Base-by-base conservation (phyloP, 2,888 invertebrate species). In the Electrophaes corylata region DNA sequence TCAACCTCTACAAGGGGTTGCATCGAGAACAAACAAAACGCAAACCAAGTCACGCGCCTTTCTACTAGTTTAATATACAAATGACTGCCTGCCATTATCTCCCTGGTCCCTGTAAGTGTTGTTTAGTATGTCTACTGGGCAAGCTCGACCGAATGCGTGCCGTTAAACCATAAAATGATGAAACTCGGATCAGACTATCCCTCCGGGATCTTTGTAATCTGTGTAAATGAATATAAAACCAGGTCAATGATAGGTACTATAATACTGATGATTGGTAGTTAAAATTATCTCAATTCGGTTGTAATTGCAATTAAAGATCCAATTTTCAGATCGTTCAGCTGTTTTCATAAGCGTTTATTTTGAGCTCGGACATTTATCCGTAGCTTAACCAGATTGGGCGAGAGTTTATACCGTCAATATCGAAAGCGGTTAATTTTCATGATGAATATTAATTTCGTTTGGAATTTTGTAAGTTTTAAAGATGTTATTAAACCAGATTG, bases 191-290 rank as follows among this genome's bases (percentile, higher is more conserved):
- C 41, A 4, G 49, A 23, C 19, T 14, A 40, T 18, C 37, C 43
- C 50, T 23, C 41, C 20, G 46, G 26, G 50, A 26, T 57, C 59
- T 54, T 62, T 56, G 60, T 67, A 73, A 72, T 72, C 66, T 48
- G 51, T 58, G 66, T 56, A 49, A 71, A 73, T 69, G 66, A 70
- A 64, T 43, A 63, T 65, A 64, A 66, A 61, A 62, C 62, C 64
- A 58, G 72, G 73, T 65, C 73, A 75, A 64, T n/a, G n/a, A n/a
- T n/a, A 69, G 69, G 46, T 60, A 35, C 45, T 26, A 52, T 64
- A 70, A 64, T 65, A 50, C 16, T 51, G 53, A 60, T 65, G 64
- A 62, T 73, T 73, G 69, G 60, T 53, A 51, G 64, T 50, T 60
- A 68, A 67, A 64, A 65, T 70, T 50, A 62, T 51, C 46, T 58